Base-by-base conservation (phyloP, 1,140 invertebrate species). In the Laodelphax striatellus region DNA sequence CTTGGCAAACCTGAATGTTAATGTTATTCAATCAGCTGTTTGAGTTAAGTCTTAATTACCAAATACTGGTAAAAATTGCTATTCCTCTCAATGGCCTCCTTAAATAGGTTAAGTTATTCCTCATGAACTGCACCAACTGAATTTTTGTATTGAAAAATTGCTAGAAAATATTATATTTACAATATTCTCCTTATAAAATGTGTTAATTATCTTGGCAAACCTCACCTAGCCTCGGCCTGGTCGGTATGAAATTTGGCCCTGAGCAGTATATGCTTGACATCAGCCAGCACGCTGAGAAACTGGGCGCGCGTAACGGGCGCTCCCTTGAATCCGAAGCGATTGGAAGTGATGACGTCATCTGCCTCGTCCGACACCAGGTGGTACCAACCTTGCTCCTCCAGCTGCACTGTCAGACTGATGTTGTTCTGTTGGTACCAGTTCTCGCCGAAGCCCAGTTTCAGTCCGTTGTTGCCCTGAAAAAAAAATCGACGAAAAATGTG, bases 241-340 rank as follows among this genome's bases (percentile, higher is more conserved):
- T 95, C 92, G 0, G 89, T 90, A 71, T 97, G 92, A 73, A 88
- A 98, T 57, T 92, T 90, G 0, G 92, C 93, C 57, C 94, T 79
- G 22, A 98, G 80, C 66, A 98, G 78, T 14, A 98, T 68, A 28
- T 86, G 76, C 61, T 86, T 83, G 0, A 99, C 68, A 64, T 92
- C 81, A 5, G 84, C 78, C n/a, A 98, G 72, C 1, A 94, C 82
- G 22, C 84, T 81, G 70, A 98, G 83, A 68, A 98, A 86, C 67
- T 97, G 84, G 6, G 76, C 71, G 61, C 91, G 78, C 1, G 82
- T 82, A 4, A 90, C 88, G 8, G 77, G 66, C 46, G 77, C 79
- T 22, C 82, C 79, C 59, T 76, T 76, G 72, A 82, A 87, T 62
- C 83, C 79, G 17, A 71, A 82, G 68, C 73, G 75, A 16, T 42